Conservation (phyloP, 2,888 invertebrate species). For the Chamaedrilus cognettii region DNA sequence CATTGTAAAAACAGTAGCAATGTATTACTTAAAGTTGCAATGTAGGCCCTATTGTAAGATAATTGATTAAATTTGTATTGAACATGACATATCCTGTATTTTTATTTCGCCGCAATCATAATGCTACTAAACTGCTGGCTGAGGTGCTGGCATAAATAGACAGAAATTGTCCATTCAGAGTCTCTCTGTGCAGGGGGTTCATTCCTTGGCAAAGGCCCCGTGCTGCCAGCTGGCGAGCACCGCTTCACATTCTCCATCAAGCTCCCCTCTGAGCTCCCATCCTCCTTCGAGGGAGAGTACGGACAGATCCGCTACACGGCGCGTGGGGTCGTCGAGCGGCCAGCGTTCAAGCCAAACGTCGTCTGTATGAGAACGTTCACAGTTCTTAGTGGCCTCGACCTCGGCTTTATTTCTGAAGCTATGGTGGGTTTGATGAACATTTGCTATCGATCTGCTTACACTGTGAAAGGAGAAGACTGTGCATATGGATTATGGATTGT, state of each 20-base stretch:
- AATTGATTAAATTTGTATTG: too few relatives aligned
- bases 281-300: constrained; percentile 56
- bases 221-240: constrained; percentile 34
- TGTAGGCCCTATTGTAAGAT: too few relatives aligned
- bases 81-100: too few relatives aligned
- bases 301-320: constrained; percentile 44
- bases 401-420: constrained; percentile 41
- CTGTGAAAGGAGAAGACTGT: too few relatives aligned
- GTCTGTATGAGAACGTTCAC: constrained; percentile 52
- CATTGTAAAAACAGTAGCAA: too few relatives aligned
- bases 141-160: background rate
- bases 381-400: constrained; percentile 42
- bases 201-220: constrained; percentile 36
- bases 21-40: too few relatives aligned
- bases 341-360: constrained; percentile 27
- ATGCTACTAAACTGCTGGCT: background rate
- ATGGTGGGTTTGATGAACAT: too few relatives aligned
- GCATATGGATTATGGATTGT: too few relatives aligned
- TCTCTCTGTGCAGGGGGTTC: constrained; percentile 21
- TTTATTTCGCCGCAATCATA: too few relatives aligned
- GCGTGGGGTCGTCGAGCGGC: constrained; percentile 41
- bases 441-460: too few relatives aligned
- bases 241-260: constrained; percentile 52
- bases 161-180: background rate
- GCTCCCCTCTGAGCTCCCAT: constrained; percentile 53